Base-by-base conservation (phyloP, 2,113 vertebrate genomes). In the Aldabrachelys gigantea region DNA sequence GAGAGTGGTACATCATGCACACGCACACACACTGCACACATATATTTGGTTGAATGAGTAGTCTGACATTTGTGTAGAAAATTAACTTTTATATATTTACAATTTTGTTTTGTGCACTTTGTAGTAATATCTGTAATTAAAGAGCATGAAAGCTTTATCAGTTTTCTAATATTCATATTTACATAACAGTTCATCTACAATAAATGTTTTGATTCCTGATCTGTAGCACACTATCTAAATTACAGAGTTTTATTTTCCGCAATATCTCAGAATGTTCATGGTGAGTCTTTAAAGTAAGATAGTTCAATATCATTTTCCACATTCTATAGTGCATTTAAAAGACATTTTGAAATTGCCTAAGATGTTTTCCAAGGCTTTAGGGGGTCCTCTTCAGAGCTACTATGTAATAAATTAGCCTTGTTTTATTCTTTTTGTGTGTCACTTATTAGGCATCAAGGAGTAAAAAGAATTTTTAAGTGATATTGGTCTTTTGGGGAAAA, bases 211-310 rank as follows among this genome's bases (percentile, higher is more conserved):
- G 50, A 50, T 54, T 89, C 85, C 38, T 91, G 57, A 82, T 56
- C 54, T 88, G 5, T n/a, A 8, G 8, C 62, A 85, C 27, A 83
- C 17, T 84, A 56, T 24, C 17, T 5, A 92, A 56, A 79, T 29
- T 52, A 8, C 65, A 89, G 5, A 82, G 54, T 56, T 89, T 88
- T 88, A 86, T 84, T 35, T 72, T 89, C 80, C 52, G 10, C 65
- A 89, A 85, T 16, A 88, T 6, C 65, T 87, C 49, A 54, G 29
- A 85, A 92, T 27, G 19, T 54, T 49, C 59, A 52, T 25, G 81
- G 10, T 44, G 93, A 85, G 90, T 95, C 41, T 84, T 84, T 82
- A 79, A 86, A 80, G 52, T 82, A 21, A 90, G 91, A 87, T 13
- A 35, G 4, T 38, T 2, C 31, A 53, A 82, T 89, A 89, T 82